phyloP scores from a whole-genome alignment of 1,140 invertebrate genomes.

The Pogonomyrmex californicus region DNA sequence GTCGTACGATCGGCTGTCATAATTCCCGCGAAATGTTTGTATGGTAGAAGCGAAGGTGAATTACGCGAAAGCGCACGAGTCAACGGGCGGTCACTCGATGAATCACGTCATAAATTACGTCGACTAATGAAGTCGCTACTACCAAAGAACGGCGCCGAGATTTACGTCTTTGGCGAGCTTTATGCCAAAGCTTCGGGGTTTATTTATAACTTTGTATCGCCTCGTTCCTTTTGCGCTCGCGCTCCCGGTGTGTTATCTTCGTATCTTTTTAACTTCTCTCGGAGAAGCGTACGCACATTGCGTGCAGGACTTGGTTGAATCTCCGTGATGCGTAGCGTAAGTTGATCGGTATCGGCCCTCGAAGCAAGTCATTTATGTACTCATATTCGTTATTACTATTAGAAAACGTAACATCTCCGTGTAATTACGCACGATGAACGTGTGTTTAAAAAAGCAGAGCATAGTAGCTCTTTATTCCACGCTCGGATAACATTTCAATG shows the following conservation, averaged over 20 bases:
- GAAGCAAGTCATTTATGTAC: conserved; percentile 13
- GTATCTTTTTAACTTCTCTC: conserved; percentile 48
- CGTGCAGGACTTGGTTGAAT: conserved; percentile 11
- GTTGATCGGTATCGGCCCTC: conserved; percentile 41
- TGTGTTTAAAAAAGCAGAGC: conserved; percentile 30
- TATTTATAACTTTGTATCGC: conserved; percentile 77
- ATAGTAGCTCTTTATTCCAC: conserved; percentile 51
- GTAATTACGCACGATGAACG: conserved; percentile 49
- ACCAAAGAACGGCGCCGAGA: conserved; percentile 74
- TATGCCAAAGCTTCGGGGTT: conserved; percentile 68
- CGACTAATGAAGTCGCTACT: conserved; percentile 82
- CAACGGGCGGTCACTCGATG: conserved; percentile 63
- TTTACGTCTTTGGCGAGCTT: conserved; percentile 72
- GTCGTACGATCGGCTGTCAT: conserved; percentile 30
- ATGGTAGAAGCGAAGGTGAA: conserved; percentile 34
- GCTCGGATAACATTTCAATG: conserved; percentile 73
- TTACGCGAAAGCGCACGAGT: conserved; percentile 35
- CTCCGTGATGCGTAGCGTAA: conserved; percentile 36
- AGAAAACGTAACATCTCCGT: conserved; percentile 18
- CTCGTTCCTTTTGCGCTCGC: conserved; percentile 63
- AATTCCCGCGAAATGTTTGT: conserved; percentile 59
- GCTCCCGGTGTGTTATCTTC: conserved; percentile 39
- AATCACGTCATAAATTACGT: conserved; percentile 80
- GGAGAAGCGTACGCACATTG: neutral
- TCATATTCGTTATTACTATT: conserved; percentile 41